A percentile compares a stretch with the other conserved stretches of the same genome.
phyloP scores from a whole-genome alignment of 2,888 invertebrate species.

The Parascotia fuliginaria region DNA sequence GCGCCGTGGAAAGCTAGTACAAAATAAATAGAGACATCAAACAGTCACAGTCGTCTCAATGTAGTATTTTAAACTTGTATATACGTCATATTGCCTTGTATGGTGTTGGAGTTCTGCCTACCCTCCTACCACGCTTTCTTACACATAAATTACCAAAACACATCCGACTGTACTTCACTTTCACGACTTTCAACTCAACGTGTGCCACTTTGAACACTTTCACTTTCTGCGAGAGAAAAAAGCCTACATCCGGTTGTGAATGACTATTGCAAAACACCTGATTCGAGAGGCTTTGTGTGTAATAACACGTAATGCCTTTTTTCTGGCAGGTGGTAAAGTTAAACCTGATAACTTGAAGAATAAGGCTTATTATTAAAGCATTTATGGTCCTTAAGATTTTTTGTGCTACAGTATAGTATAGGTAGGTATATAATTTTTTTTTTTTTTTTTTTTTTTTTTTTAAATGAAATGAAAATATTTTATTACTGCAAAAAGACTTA shows the following conservation, averaged over 20 bases:
- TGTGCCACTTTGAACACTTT: constrained; percentile 56
- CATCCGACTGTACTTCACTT: constrained; percentile 53
- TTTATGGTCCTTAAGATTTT: too few species aligned
- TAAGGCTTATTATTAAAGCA: too few species aligned
- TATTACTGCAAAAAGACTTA: too few species aligned
- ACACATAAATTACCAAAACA: constrained; percentile 49
- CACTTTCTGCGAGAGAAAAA: constrained; percentile 63
- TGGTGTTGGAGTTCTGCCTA: constrained; percentile 3
- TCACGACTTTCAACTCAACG: constrained; percentile 67
- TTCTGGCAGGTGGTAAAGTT: constrained; percentile 10
- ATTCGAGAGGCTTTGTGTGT: constrained; percentile 34
- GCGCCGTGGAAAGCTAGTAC: too few species aligned
- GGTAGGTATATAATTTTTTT: too few species aligned
- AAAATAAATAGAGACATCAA: too few species aligned
- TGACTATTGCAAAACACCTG: constrained; percentile 60
- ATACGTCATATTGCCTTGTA: neutral
- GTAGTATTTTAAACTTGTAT: too few species aligned
- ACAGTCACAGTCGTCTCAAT: too few species aligned
- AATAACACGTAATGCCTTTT: constrained; percentile 38
- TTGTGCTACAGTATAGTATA: too few species aligned
- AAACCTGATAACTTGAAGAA: too few species aligned
- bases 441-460: too few species aligned
- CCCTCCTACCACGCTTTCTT: constrained; percentile 33
- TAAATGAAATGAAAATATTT: too few species aligned
- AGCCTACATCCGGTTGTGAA: constrained; percentile 63